Evolutionary conservation across 2,797 vertebrate species (phyloP).

Genomic region (Aphelocoma californica): DNA sequence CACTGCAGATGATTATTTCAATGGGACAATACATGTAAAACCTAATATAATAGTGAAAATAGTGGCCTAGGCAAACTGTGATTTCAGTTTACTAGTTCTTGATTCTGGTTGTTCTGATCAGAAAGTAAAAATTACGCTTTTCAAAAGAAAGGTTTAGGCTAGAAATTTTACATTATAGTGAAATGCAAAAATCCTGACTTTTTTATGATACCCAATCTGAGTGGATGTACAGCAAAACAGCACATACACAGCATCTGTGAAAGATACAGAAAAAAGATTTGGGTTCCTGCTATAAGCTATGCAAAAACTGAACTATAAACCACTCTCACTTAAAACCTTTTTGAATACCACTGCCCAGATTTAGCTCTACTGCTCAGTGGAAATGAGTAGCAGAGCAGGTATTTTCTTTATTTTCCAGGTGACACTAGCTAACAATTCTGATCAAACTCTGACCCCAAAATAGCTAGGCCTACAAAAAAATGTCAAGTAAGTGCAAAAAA

Average conservation of each 20-base stretch:
- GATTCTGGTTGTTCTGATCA: background rate
- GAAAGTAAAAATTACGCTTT: background rate
- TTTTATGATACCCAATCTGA: background rate
- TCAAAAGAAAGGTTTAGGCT: background rate
- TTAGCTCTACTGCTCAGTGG: background rate
- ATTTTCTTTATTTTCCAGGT: background rate
- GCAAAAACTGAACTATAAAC: background rate
- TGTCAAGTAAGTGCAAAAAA: background rate
- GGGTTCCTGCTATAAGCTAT: background rate
- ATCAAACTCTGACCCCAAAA: background rate
- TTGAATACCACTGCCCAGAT: background rate
- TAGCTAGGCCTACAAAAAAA: background rate
- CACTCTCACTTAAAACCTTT: background rate
- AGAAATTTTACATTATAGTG: background rate
- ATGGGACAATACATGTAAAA: background rate
- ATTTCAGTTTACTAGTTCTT: background rate
- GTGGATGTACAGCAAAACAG: background rate
- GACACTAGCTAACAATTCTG: background rate
- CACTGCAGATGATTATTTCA: background rate
- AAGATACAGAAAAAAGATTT: background rate
- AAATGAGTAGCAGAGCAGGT: background rate
- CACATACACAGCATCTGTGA: background rate
- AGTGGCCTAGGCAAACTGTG: background rate
- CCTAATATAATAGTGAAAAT: background rate
- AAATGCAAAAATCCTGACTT: background rate